Evolutionary conservation across 2,797 vertebrate species (phyloP).

Genomic region (Gymnothorax javanicus): DNA sequence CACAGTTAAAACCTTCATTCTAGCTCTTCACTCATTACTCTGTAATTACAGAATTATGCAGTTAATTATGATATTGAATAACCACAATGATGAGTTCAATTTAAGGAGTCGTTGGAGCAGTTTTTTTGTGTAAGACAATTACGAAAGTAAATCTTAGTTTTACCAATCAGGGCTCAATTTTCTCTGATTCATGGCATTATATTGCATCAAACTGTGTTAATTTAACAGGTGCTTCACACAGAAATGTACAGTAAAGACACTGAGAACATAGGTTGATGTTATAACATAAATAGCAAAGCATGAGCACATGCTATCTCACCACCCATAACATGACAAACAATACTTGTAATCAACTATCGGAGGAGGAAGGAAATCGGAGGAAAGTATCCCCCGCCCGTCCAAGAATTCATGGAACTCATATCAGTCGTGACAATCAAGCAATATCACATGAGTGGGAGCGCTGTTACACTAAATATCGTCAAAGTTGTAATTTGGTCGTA

Average conservation of each 20-base stretch:
- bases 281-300: neutral
- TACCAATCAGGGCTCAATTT: neutral
- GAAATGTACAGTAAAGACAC: neutral
- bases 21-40: neutral
- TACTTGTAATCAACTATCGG: too few relatives aligned
- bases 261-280: neutral
- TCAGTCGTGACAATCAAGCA: too few relatives aligned
- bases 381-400: too few relatives aligned
- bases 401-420: too few relatives aligned
- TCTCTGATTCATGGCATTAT: neutral
- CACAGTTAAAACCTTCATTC: neutral
- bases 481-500: too few relatives aligned
- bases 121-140: neutral
- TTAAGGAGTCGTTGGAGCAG: neutral
- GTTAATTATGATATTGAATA: neutral
- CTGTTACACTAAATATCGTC: too few relatives aligned
- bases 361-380: too few relatives aligned
- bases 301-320: too few relatives aligned
- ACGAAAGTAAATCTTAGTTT: neutral
- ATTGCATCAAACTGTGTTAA: neutral
- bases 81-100: neutral
- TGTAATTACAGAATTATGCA: neutral
- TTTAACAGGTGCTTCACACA: neutral
- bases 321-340: too few relatives aligned
- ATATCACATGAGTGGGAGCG: too few relatives aligned